A percentile compares a stretch with the other conserved stretches of the same genome.
Evolutionary conservation across 2,888 invertebrate species (phyloP).

Genomic region (Pherbina coryleti): DNA sequence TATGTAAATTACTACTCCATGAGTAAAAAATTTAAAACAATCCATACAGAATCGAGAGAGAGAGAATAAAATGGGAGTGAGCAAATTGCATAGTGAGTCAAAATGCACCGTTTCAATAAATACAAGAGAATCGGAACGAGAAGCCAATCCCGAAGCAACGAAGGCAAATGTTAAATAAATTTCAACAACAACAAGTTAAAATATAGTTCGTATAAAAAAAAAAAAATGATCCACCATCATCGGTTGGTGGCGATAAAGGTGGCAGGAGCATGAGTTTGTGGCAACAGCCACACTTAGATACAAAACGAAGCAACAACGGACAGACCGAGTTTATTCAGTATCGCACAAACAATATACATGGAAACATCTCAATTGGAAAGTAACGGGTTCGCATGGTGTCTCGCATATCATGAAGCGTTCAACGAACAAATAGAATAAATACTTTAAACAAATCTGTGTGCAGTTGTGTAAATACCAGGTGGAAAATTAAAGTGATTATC

Average conservation of each 20-base stretch:
- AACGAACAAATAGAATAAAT: neutral
- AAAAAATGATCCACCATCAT: too few relatives aligned
- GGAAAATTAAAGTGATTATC: neutral
- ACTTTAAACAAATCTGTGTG: neutral
- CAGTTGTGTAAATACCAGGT: neutral
- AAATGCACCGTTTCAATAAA: too few relatives aligned
- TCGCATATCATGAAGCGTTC: neutral
- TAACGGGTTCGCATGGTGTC: constrained; percentile 33
- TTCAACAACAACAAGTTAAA: too few relatives aligned
- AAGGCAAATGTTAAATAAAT: too few relatives aligned
- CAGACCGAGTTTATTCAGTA: constrained; percentile 55
- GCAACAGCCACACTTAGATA: neutral
- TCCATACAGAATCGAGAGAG: too few relatives aligned
- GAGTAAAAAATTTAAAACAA: too few relatives aligned
- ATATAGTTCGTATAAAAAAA: too few relatives aligned
- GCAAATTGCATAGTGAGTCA: too few relatives aligned
- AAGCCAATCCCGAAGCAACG: too few relatives aligned
- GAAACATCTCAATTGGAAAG: constrained; percentile 60
- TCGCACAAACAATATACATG: constrained; percentile 67
- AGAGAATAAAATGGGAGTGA: too few relatives aligned
- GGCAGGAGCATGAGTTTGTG: constrained; percentile 11
- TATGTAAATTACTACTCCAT: too few relatives aligned
- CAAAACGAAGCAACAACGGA: constrained; percentile 1
- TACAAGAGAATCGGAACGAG: too few relatives aligned
- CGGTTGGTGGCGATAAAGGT: neutral